Evolutionary conservation across 2,113 vertebrate species (phyloP).

Genomic region (Calidris pugnax): DNA sequence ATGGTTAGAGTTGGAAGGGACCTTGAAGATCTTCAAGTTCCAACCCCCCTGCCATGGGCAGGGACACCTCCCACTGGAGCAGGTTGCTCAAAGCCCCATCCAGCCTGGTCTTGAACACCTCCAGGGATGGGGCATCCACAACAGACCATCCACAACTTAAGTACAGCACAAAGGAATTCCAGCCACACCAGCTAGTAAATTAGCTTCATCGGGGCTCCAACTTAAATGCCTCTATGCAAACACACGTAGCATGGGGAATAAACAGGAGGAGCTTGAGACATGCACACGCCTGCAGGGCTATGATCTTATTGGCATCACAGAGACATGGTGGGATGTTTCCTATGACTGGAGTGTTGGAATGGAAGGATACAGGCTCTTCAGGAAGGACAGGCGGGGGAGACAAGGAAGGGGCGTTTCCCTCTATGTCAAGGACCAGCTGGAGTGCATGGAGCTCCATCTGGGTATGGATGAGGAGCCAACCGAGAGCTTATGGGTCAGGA

Average conservation of each 20-base stretch:
- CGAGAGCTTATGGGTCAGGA: too few species aligned
- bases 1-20: too few species aligned
- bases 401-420: not conserved
- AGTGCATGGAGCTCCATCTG: not conserved
- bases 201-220: not conserved
- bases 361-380: not conserved
- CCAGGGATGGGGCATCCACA: too few species aligned
- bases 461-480: not conserved
- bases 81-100: too few species aligned
- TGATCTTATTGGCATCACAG: not conserved
- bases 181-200: not conserved
- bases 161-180: not conserved
- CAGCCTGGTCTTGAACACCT: too few species aligned
- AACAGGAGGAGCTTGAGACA: not conserved
- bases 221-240: not conserved
- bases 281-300: not conserved
- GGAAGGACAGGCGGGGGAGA: not conserved
- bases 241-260: not conserved
- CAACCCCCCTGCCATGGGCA: too few species aligned
- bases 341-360: not conserved
- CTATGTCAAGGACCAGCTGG: not conserved
- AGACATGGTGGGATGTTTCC: not conserved
- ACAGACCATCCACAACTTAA: not conserved
- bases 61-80: too few species aligned
- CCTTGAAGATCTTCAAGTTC: too few species aligned